Evolutionary conservation across 2,113 vertebrate genomes (phyloP), one percentile per base, ranked within the genome.

Genomic region (Lagopus leucura): DNA sequence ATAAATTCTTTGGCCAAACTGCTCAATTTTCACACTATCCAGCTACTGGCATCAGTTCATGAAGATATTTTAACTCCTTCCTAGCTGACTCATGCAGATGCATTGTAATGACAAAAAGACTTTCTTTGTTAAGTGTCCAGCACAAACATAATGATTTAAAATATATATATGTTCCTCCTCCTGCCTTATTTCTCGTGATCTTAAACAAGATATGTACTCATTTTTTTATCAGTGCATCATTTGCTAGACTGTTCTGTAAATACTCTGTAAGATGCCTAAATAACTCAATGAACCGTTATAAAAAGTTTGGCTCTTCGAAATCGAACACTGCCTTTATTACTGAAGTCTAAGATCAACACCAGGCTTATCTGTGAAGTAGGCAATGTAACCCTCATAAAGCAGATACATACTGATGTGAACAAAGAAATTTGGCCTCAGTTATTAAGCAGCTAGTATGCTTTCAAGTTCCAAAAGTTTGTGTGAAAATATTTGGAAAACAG

Each of bases 1-100:
- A 85, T 80, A 91, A 91, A 93, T 71, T 47, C 57, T 88, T 71
- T 88, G 55, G 84, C 84, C 82, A 92, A 95, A 57, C 50, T 50
- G 28, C 72, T 92, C 36, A 47, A 76, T 93, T 91, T 91, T 96
- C 74, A 91, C 64, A 25, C 64, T 71, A 71, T 43, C 34, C 78
- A 90, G 69, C 40, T 71, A 71, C 42, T 78, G 57, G 40, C 75
- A 91, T 88, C n/a, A 57, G 30, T 55, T 91, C 28, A 24, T 25
- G 14, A 83, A 74, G 55, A 60, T 15, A 15, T 67, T 83, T 94
- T 86, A 91, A 91, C 79, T 89, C 78, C 40, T 69, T 78, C 57
- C 48, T 85, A 50, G 7, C 15, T 32, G 13, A 45, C 42, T 91
- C 47, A 32, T 54, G 80, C 8, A 90, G 34, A 82, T 13, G 15